Evolutionary conservation across 2,113 vertebrate species (phyloP), one percentile per base, ranked within the genome.

Genomic region (Saguinus imperator): DNA sequence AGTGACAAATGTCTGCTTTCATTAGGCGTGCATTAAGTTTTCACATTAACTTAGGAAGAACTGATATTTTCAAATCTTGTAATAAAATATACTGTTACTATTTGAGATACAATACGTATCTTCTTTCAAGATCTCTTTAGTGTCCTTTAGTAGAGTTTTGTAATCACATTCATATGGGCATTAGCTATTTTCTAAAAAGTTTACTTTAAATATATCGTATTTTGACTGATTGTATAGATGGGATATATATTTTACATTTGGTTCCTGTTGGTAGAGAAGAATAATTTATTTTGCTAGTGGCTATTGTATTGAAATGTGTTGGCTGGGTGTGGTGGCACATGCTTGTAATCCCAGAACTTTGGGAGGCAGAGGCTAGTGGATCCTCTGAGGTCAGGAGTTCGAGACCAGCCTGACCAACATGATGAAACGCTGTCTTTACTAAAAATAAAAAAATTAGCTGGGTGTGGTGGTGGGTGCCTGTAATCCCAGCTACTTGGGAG

Each of bases 31-130:
- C 21, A 68, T 20, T 96, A 18, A 68, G 8, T 91, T 75, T 73
- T 89, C 29, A 80, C 12, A 85, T 35, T 92, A 87, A 87, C 50
- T 93, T 97, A 79, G 23, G 40, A 70, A 94, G 32, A 12, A 52
- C 20, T 81, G 35, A 52, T 81, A 85, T 61, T 94, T 96, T 81
- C 20, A 85, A 76, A 81, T 87, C 43, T 50, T 79, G 27, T 64
- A 16, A 70, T 80, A 25, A 48, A 73, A 61, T 73, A 89, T 75
- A 29, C 29, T 81, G 11, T 55, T 75, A n/a, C 40, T 81, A 16
- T 55, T 6, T 16, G 16, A 17, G 45, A 73, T 79, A 73, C 16
- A 73, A 35, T 58, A 75, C 48, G 25, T 79, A 37, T 61, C 13
- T 88, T 6, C 55, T 79, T 58, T 88, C 76, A 91, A 88, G 21